Evolutionary conservation across 2,888 invertebrate species (phyloP), one percentile per base, ranked within the genome.

Genomic region (Tyria jacobaeae): DNA sequence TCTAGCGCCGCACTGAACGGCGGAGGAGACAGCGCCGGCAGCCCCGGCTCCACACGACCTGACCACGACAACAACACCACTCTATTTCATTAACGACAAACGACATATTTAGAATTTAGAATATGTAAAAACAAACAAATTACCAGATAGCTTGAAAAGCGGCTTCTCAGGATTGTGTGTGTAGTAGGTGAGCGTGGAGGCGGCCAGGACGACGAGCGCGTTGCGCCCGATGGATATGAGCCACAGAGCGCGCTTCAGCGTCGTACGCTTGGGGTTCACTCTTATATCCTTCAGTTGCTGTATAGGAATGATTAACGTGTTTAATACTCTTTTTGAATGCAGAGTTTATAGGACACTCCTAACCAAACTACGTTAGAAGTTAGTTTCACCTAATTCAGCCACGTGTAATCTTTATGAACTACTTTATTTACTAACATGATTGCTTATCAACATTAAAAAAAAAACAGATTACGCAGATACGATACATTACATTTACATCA

Each of bases 201-300:
- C 95, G 15, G 95, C 86, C 47, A 96, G 83, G 34, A 98, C 97
- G 37, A 97, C 94, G 17, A 98, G 83, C 17, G 97, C 97, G 90
- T 98, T 98, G 70, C 97, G 95, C 2, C 96, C 95, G 73, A 97
- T 97, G 14, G 97, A 96, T 25, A 97, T 74, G 68, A 97, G 94
- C 97, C 97, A 97, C 15, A 97, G 85, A 4, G 91, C 80, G 27
- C 91, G 92, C 63, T 57, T 39, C 62, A 71, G 24, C 25, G 49
- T 53, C 1, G 90, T 76, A 15, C 89, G 91, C 62, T 90, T 90
- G 9, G 88, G 76, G 10, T 79, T 73, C 67, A 91, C 85, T 31
- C 88, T 91, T 21, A 96, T 78, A 64, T 95, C 95, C 73, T 96
- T 96, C 60, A 97, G 68, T 87, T 95, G 94, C 96, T 97, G 86